Conservation (phyloP, 2,797 vertebrate genomes). For the Distichodus sexfasciatus region DNA sequence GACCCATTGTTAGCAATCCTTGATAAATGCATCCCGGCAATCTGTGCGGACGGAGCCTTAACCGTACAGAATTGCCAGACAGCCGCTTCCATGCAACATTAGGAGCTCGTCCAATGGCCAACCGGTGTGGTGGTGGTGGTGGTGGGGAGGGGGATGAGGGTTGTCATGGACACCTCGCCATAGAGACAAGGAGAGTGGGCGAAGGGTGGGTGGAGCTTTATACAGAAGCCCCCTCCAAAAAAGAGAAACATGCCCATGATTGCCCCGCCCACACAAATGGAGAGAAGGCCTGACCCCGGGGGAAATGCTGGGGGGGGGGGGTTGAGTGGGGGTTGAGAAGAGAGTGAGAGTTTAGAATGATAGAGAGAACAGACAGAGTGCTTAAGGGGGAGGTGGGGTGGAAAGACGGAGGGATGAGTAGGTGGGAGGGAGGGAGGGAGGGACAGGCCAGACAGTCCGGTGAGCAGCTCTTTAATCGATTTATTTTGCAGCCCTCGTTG, state of each 20-base stretch:
- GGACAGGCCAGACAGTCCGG: constrained; percentile 55
- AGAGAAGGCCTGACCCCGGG: no score
- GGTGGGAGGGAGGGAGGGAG: constrained; percentile 28
- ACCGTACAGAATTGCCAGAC: constrained; percentile 56
- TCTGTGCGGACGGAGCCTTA: constrained; percentile 64
- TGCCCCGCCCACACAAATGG: no score
- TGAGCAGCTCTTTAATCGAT: constrained; percentile 81
- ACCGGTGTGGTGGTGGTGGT: constrained; percentile 53
- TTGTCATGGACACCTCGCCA: constrained; percentile 73
- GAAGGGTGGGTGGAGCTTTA: constrained; percentile 56
- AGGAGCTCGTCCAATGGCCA: constrained; percentile 61
- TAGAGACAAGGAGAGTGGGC: constrained; percentile 59
- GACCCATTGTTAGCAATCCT: constrained; percentile 56
- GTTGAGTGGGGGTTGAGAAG: no score
- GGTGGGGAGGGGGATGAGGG: constrained; percentile 49
- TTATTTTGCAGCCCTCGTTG: constrained; percentile 91
- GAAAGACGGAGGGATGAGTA: neutral
- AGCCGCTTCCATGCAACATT: constrained; percentile 70
- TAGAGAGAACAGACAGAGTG: neutral
- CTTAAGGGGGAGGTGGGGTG: neutral
- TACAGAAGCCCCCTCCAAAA: no score
- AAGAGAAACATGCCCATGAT: no score
- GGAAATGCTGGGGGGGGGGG: no score
- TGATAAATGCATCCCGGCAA: constrained; percentile 72
- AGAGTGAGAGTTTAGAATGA: constrained; percentile 47